A percentile compares a stretch with the other conserved stretches of the same genome.
Evolutionary conservation across 2,888 invertebrate genomes (phyloP).

Genomic region (Xylota sylvarum): DNA sequence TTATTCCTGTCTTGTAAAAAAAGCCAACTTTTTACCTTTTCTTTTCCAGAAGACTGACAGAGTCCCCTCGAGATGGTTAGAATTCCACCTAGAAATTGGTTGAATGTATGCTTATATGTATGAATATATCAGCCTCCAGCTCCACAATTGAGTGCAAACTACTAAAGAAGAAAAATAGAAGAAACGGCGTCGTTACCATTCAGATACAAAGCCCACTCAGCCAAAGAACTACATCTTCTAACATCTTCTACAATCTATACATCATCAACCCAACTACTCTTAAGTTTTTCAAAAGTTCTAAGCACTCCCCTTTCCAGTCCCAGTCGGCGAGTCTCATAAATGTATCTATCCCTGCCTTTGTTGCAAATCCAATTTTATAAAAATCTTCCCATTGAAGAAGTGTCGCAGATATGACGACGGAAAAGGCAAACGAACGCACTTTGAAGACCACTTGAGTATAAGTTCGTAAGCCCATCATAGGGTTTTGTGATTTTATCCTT

Average conservation of each 20-base stretch:
- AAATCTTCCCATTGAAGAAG: slow-evolving; percentile 22
- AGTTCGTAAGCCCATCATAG: slow-evolving; percentile 76
- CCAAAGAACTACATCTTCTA: neutral
- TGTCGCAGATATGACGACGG: slow-evolving; percentile 18
- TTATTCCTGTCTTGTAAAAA: too few relatives aligned
- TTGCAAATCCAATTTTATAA: slow-evolving; percentile 58
- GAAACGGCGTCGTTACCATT: neutral
- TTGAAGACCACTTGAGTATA: slow-evolving; percentile 68
- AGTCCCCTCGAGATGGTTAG: too few relatives aligned
- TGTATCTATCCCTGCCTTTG: slow-evolving; percentile 10
- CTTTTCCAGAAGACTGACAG: too few relatives aligned
- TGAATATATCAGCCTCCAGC: neutral
- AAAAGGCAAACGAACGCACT: slow-evolving; percentile 67
- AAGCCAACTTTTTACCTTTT: too few relatives aligned
- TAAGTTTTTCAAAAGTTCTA: neutral
- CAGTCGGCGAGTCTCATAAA: neutral
- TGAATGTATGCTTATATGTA: too few relatives aligned
- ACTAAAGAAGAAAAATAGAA: too few relatives aligned
- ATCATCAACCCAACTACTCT: neutral
- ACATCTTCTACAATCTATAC: neutral
- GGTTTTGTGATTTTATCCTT: slow-evolving; percentile 71
- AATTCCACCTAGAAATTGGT: too few relatives aligned
- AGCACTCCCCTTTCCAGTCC: neutral
- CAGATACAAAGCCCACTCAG: neutral
- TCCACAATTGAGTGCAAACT: neutral